Conservation (phyloP, 2,888 invertebrate species). For the Sinhomidia bicolor region DNA sequence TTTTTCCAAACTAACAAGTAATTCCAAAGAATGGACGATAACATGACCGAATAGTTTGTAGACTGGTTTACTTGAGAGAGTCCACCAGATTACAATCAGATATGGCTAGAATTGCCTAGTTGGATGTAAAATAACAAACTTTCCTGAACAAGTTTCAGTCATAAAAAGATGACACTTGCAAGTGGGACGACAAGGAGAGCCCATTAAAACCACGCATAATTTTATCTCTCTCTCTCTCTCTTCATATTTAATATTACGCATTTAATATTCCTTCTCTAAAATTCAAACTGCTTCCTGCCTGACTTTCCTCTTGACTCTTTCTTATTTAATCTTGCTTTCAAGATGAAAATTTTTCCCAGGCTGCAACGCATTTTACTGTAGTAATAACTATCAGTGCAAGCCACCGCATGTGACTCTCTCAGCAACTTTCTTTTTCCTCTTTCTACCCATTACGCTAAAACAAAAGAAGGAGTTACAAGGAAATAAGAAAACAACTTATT, state of each 20-base stretch:
- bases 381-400: not conserved
- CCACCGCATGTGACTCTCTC: constrained; percentile 42
- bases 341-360: constrained; percentile 17
- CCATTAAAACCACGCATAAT: constrained; percentile 69
- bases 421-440: not conserved
- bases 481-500: constrained; percentile 35
- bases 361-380: not conserved
- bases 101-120: not conserved
- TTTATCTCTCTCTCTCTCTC: constrained; percentile 59
- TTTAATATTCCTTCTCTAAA: constrained; percentile 53
- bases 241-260: constrained; percentile 48
- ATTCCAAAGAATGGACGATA: too few relatives aligned
- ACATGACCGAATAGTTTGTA: too few relatives aligned
- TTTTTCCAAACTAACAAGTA: too few relatives aligned
- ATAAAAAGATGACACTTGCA: constrained; percentile 68
- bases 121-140: not conserved
- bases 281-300: constrained; percentile 53
- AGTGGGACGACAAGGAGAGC: constrained; percentile 62
- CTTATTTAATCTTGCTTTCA: not conserved
- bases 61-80: too few relatives aligned
- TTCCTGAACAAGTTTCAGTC: not conserved
- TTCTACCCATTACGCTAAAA: constrained; percentile 44
- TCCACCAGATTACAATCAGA: not conserved
- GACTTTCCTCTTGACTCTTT: constrained; percentile 9
- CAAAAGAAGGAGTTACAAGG: constrained; percentile 40